Conservation (phyloP, 2,113 vertebrate species). For the Nycticorax nycticorax region DNA sequence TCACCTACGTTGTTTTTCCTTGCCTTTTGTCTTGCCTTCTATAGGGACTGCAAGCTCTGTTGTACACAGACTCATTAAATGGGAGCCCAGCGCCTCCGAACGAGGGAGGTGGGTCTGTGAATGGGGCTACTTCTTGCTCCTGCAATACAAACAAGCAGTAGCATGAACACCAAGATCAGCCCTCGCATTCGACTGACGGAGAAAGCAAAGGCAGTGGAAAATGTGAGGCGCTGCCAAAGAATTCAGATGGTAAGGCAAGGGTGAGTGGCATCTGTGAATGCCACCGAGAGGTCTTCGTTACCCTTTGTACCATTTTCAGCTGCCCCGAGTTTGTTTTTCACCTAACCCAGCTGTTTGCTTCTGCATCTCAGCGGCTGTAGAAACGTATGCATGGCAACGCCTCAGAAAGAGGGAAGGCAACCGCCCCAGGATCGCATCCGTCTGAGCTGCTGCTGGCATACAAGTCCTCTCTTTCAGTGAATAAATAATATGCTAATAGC, state of each 20-base stretch:
- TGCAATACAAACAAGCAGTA: neutral
- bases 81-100: neutral
- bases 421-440: fast-evolving
- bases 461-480: neutral
- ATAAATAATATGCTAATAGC: neutral
- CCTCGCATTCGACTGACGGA: fast-evolving
- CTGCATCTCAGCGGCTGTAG: fast-evolving
- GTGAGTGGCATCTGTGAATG: neutral
- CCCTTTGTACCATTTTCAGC: neutral
- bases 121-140: neutral
- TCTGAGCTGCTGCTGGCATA: neutral
- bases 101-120: neutral
- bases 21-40: neutral
- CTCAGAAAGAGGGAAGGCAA: fast-evolving
- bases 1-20: neutral
- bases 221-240: fast-evolving
- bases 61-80: neutral
- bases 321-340: neutral
- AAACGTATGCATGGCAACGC: fast-evolving
- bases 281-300: neutral
- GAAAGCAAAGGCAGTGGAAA: neutral
- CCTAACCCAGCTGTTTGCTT: neutral
- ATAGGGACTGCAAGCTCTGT: neutral
- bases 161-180: fast-evolving
- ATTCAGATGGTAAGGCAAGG: fast-evolving